These are phyloP conservation scores for Nansenia antarctica DNA, from an alignment of 2,113 vertebrate species.

Conservation along the genomic window DNA sequence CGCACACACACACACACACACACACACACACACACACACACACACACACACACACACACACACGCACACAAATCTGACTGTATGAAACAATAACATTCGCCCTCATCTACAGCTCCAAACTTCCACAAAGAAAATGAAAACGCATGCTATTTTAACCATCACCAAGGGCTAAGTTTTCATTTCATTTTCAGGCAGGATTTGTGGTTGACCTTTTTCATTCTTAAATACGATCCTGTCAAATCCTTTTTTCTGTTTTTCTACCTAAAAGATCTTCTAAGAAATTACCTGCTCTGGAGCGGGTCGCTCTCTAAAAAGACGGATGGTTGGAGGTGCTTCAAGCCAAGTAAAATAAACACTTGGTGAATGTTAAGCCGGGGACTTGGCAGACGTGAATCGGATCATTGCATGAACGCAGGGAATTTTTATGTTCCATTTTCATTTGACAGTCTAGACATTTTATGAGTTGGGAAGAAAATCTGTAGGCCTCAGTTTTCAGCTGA, in stretches of 20 bases:
- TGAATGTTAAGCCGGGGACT: conserved; percentile 65
- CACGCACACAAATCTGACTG: too few species aligned
- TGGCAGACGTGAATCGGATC: conserved; percentile 62
- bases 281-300: conserved; percentile 57
- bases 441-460: conserved; percentile 74
- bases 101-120: neutral
- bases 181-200: neutral
- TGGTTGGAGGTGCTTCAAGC: conserved; percentile 60
- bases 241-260: conserved; percentile 35
- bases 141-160: too few species aligned
- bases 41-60: neutral
- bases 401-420: conserved; percentile 58
- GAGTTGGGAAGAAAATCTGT: conserved; percentile 60
- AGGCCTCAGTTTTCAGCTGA: conserved; percentile 47
- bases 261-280: conserved; percentile 52
- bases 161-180: too few species aligned
- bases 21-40: neutral
- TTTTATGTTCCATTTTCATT: conserved; percentile 72
- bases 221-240: conserved; percentile 17
- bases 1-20: neutral
- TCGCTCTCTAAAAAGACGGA: conserved; percentile 62
- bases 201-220: conserved; percentile 42
- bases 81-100: neutral
- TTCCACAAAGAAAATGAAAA: neutral
- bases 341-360: conserved; percentile 77